Conservation (phyloP, 2,888 invertebrate genomes). For the Mamestra brassicae region DNA sequence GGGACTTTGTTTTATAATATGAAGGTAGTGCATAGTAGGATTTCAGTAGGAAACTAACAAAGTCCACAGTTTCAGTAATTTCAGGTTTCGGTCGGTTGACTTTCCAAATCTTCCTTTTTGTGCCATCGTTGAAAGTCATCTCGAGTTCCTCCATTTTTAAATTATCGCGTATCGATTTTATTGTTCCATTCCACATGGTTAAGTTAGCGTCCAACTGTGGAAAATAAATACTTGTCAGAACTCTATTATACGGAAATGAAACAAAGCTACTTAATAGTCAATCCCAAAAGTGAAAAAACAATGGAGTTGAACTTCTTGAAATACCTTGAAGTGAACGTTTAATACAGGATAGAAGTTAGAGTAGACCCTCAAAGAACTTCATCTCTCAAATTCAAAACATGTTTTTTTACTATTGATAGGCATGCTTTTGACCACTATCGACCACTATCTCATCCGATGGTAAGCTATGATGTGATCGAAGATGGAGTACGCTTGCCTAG, state of each 20-base stretch:
- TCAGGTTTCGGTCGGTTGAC: slow-evolving; percentile 83
- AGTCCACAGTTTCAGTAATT: slow-evolving; percentile 82
- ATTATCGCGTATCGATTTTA: slow-evolving; percentile 79
- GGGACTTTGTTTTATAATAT: too few relatives aligned
- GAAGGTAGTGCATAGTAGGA: too few relatives aligned
- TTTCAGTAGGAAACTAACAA: slow-evolving; percentile 70
- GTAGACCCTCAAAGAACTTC: too few relatives aligned
- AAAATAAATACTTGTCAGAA: not conserved
- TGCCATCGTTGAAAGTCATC: slow-evolving; percentile 80
- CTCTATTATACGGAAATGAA: not conserved
- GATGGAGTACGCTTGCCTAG: too few relatives aligned
- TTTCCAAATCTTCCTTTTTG: slow-evolving; percentile 82
- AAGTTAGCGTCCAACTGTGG: slow-evolving; percentile 76
- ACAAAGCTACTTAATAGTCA: not conserved
- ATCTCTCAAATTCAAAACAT: too few relatives aligned
- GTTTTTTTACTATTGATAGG: too few relatives aligned
- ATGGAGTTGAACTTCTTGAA: too few relatives aligned
- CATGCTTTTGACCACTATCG: too few relatives aligned
- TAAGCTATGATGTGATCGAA: too few relatives aligned
- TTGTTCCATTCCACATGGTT: slow-evolving; percentile 77
- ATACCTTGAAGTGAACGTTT: too few relatives aligned
- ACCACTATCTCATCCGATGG: too few relatives aligned
- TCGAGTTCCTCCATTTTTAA: slow-evolving; percentile 84
- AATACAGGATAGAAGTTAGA: too few relatives aligned
- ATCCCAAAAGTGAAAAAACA: not conserved